A percentile compares a stretch with the other conserved stretches of the same genome.
Conservation (phyloP, 2,797 vertebrate genomes). For the Tarsius wallacei region DNA sequence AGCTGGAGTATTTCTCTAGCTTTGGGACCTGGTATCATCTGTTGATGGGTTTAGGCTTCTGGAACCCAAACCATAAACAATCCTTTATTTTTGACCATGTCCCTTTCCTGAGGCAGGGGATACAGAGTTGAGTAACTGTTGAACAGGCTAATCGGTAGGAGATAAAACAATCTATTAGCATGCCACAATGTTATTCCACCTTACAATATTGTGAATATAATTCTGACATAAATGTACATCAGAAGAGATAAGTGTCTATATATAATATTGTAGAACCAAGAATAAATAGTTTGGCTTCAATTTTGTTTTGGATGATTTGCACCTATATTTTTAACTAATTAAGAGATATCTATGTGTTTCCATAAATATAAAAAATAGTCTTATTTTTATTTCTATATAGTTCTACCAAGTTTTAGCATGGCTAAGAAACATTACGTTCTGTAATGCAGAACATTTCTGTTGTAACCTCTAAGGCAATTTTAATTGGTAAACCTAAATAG, state of each 20-base stretch:
- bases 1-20: neutral
- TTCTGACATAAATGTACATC: constrained; percentile 12
- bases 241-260: neutral
- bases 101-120: neutral
- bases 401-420: neutral
- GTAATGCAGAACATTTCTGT: constrained; percentile 33
- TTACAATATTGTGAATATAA: neutral
- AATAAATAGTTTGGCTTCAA: neutral
- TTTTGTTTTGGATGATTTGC: constrained; percentile 43
- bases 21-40: neutral
- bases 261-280: neutral
- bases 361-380: neutral
- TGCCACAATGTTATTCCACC: neutral
- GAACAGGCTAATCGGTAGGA: neutral
- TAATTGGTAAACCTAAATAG: constrained; percentile 75
- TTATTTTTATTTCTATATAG: neutral
- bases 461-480: constrained; percentile 57
- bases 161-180: constrained; percentile 8
- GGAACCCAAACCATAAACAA: constrained; percentile 2
- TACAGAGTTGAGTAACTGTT: constrained; percentile 11
- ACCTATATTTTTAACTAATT: neutral
- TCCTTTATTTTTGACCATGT: constrained; percentile 10
- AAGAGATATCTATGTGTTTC: neutral
- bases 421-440: neutral
- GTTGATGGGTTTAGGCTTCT: neutral